Evolutionary conservation across 2,797 vertebrate genomes (phyloP), one percentile per base, ranked within the genome.

Genomic region (Malurus leucopterus): DNA sequence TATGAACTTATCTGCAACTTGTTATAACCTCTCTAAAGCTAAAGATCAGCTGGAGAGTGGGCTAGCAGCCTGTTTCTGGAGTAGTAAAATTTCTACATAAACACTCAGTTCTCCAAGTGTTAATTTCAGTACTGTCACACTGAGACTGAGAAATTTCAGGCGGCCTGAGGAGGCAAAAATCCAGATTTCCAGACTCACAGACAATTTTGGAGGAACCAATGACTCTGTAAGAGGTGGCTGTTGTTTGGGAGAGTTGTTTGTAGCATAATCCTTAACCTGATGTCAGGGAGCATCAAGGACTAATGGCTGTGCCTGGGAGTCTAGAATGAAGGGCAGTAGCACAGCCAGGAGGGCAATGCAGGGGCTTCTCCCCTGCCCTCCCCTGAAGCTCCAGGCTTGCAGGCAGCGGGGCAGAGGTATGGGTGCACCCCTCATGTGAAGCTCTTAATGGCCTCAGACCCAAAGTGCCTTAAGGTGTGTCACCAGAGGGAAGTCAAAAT

Each of bases 351-450:
- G 43, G 30, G 24, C 17, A 40, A 29, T 44, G 15, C n/a, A 58
- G 27, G 32, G 3, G 5, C 24, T 15, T 62, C 8, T 65, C 8
- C 3, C 3, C 17, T 9, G 19, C 6, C 5, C 6, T 47, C 11
- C 5, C 10, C 18, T 46, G 11, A 16, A 85, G 7, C 11, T 7
- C 12, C 24, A 38, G 30, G 12, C 9, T 1, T 1, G 2, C 13
- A 50, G 23, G 53, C 47, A 8, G 0, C 36, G 29, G 15, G 41
- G 15, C 53, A 74, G 20, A 53, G 15, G 1, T 43, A 5, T 70
- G 18, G 8, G 20, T 26, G 38, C 21, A 43, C 12, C 38, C 8
- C 7, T 10, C 51, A 34, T 4, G 4, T 13, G 15, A 65, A 13
- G 22, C 11, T 54, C 8, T 18, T 59, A 23, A 38, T 34, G 18